These are phyloP conservation scores for Etheostoma spectabile DNA, from an alignment of 2,113 vertebrate genomes.

Conservation along the genomic window DNA sequence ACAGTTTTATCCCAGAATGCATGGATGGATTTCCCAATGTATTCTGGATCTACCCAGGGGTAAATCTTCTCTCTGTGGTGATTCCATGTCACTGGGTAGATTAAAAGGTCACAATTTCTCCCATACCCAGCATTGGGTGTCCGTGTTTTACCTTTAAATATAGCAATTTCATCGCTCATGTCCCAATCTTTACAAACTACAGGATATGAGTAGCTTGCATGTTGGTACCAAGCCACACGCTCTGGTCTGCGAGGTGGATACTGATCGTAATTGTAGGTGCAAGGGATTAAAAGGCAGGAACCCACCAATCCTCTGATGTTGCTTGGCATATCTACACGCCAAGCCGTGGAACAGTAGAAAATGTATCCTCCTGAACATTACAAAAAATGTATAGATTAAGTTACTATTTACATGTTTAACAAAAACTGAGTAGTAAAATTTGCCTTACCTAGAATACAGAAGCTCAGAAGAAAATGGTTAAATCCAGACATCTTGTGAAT, in stretches of 20 bases:
- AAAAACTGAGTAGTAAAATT: background rate
- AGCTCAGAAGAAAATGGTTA: conserved; percentile 9
- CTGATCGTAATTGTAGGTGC: conserved; percentile 51
- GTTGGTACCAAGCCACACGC: conserved; percentile 76
- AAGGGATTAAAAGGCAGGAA: conserved; percentile 79
- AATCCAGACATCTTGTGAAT: conserved; percentile 42
- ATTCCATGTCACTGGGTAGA: background rate
- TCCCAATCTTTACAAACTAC: conserved; percentile 48
- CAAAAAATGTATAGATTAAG: too few relatives aligned
- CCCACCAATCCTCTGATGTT: conserved; percentile 46
- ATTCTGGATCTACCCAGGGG: conserved; percentile 75
- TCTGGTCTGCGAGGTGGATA: conserved; percentile 30
- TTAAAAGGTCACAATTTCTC: conserved; percentile 52
- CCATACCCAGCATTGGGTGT: accelerated
- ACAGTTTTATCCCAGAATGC: conserved; percentile 70
- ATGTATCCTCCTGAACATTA: conserved; percentile 39
- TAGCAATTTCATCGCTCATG: accelerated
- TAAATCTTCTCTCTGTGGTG: conserved; percentile 68
- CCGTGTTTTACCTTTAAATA: conserved; percentile 31
- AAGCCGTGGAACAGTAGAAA: conserved; percentile 35
- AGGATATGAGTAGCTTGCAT: conserved; percentile 51
- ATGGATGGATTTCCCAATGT: conserved; percentile 54
- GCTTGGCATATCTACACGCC: conserved; percentile 55
- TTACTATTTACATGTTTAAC: background rate
- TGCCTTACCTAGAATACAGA: conserved; percentile 52